Evolutionary conservation across 2,113 vertebrate genomes (phyloP).

Genomic region (Struthidea cinerea): DNA sequence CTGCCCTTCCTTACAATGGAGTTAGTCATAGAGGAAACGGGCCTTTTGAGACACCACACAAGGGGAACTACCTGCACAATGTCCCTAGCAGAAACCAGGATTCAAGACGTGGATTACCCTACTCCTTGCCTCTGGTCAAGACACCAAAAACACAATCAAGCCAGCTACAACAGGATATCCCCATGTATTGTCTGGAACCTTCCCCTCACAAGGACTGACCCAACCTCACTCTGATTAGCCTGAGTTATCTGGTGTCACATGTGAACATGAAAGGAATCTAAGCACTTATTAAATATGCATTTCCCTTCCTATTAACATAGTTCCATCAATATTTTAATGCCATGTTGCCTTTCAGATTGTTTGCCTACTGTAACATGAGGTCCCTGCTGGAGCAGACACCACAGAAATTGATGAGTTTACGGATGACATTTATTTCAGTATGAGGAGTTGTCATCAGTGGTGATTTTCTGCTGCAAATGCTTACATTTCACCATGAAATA

Average conservation of each 20-base stretch:
- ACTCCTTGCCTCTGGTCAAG: not conserved
- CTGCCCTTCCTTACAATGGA: not conserved
- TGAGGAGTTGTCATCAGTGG: not conserved
- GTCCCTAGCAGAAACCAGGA: not conserved
- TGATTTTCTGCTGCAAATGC: not conserved
- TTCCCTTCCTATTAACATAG: conserved; percentile 1
- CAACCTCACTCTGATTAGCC: not conserved
- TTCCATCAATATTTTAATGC: conserved; percentile 58
- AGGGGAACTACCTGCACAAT: not conserved
- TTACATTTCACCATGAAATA: not conserved
- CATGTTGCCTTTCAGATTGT: conserved; percentile 26
- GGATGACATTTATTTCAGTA: not conserved
- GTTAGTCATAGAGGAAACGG: not conserved
- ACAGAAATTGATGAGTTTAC: not conserved
- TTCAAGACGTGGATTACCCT: not conserved
- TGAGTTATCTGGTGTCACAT: conserved; percentile 32
- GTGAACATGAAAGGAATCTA: conserved; percentile 39
- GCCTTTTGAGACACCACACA: not conserved
- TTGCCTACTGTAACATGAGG: conserved; percentile 4
- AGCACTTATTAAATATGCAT: conserved; percentile 52
- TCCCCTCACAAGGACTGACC: not conserved
- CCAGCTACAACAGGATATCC: not conserved
- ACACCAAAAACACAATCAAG: not conserved
- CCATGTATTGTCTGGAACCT: not conserved
- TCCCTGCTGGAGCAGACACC: not conserved